These are phyloP conservation scores for Xiphophorus couchianus DNA, from an alignment of 2,113 vertebrate genomes.

Conservation along the genomic window DNA sequence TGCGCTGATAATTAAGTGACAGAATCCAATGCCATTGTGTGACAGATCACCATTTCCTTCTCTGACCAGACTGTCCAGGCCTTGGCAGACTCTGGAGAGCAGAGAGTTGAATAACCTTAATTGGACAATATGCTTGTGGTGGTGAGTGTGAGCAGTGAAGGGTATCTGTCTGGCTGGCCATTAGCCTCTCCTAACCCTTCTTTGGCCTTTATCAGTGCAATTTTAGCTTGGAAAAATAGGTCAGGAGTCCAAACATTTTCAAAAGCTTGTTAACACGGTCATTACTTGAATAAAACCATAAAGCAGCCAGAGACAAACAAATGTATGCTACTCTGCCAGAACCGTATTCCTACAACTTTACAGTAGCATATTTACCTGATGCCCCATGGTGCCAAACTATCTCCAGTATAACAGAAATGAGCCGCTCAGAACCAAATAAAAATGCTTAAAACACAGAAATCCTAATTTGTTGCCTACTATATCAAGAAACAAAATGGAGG, in stretches of 20 bases:
- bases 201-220: conserved; percentile 65
- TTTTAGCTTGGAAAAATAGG: conserved; percentile 60
- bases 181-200: conserved; percentile 35
- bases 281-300: conserved; percentile 14
- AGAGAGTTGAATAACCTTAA: conserved; percentile 71
- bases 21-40: conserved; percentile 45
- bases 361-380: too few relatives aligned
- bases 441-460: too few relatives aligned
- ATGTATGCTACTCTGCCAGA: too few relatives aligned
- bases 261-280: conserved; percentile 44
- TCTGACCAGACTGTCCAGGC: conserved; percentile 55
- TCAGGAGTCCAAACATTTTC: conserved; percentile 48
- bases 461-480: too few relatives aligned
- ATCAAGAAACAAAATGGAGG: too few relatives aligned
- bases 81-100: conserved; percentile 44
- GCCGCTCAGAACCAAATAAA: too few relatives aligned
- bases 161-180: conserved; percentile 8
- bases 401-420: too few relatives aligned
- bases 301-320: too few relatives aligned
- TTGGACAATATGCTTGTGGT: conserved; percentile 64
- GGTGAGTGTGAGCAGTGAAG: conserved; percentile 10
- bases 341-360: too few relatives aligned
- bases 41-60: conserved; percentile 67
- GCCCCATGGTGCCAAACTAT: too few relatives aligned
- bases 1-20: conserved; percentile 63